Evolutionary conservation across 2,888 invertebrate species (phyloP).

Genomic region (Drosophila meridionalis): DNA sequence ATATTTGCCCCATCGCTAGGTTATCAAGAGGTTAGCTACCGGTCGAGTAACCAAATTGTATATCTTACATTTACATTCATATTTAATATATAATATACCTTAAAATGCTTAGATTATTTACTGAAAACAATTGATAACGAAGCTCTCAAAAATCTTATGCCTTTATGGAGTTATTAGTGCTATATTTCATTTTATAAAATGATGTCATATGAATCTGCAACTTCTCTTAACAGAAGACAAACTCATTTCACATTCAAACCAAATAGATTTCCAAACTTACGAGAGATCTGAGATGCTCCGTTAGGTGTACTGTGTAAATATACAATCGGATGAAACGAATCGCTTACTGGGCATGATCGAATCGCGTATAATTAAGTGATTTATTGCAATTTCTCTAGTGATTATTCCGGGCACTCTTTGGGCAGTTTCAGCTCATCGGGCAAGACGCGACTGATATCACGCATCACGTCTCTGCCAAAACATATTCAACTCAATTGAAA

Average conservation of each 20-base stretch:
- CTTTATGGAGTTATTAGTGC: too few relatives aligned
- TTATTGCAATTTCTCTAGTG: constrained; percentile 51
- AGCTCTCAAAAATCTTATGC: too few relatives aligned
- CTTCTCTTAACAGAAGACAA: background rate
- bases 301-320: constrained; percentile 4
- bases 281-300: background rate
- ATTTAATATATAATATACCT: too few relatives aligned
- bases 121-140: too few relatives aligned
- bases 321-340: background rate
- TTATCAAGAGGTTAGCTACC: too few relatives aligned
- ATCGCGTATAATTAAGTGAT: constrained; percentile 35
- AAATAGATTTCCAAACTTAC: background rate
- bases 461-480: constrained; percentile 23
- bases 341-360: constrained; percentile 33
- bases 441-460: constrained; percentile 43
- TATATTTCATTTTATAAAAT: too few relatives aligned
- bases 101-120: too few relatives aligned
- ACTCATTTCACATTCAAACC: background rate
- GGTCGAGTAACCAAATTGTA: too few relatives aligned
- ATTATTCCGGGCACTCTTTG: constrained; percentile 9
- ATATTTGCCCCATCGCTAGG: too few relatives aligned
- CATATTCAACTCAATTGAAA: constrained; percentile 8
- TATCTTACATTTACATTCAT: too few relatives aligned
- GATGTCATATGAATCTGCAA: background rate
- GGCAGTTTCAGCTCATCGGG: constrained; percentile 51